These are phyloP conservation scores for Okapia johnstoni DNA, from an alignment of 2,113 vertebrate genomes.

Conservation along the genomic window DNA sequence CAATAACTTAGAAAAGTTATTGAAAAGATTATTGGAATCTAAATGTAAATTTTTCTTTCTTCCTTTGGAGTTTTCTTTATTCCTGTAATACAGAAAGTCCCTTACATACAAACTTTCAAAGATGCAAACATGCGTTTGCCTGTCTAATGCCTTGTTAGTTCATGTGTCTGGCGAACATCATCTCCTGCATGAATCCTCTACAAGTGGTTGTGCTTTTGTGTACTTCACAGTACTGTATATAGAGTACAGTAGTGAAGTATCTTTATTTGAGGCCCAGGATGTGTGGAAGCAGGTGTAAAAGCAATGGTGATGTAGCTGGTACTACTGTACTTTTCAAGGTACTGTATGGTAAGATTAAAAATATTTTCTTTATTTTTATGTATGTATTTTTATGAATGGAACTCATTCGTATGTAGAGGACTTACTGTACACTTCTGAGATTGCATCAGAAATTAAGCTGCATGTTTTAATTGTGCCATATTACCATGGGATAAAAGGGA, in stretches of 20 bases:
- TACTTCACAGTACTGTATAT: neutral
- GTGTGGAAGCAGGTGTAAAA: neutral
- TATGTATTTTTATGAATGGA: neutral
- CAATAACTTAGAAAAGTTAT: neutral
- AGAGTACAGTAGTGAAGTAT: neutral
- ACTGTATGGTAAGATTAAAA: neutral
- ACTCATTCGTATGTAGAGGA: neutral
- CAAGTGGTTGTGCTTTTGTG: neutral
- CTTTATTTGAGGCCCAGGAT: neutral
- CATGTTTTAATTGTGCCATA: neutral
- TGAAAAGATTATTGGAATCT: neutral
- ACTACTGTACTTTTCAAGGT: neutral
- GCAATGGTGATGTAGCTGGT: neutral
- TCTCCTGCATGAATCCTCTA: neutral
- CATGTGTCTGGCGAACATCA: neutral
- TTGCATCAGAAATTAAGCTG: neutral
- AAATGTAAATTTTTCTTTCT: neutral
- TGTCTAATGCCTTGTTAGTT: neutral
- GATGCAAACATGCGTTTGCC: neutral
- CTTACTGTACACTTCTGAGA: neutral
- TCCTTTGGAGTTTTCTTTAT: slow-evolving; percentile 4
- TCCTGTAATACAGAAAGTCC: neutral
- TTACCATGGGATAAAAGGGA: neutral
- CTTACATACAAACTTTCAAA: neutral
- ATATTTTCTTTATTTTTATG: neutral